Conservation (phyloP, 2,888 invertebrate species). For the Calameuta filiformis region DNA sequence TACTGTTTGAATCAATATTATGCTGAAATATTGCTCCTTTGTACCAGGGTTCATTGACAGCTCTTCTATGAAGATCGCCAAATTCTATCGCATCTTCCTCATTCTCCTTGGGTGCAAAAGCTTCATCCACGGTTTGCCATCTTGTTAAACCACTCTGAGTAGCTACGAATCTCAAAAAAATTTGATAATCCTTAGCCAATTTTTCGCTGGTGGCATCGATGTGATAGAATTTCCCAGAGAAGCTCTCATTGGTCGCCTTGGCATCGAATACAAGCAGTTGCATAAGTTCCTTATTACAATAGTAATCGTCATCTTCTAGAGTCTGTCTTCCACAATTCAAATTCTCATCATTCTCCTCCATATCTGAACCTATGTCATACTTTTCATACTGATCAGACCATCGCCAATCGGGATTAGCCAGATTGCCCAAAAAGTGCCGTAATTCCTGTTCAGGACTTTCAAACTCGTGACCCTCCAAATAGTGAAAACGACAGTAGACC, state of each 20-base stretch:
- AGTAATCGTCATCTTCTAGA: slow-evolving; percentile 78
- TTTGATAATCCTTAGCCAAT: slow-evolving; percentile 76
- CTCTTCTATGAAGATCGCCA: slow-evolving; percentile 79
- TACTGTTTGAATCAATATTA: slow-evolving; percentile 75
- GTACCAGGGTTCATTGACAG: slow-evolving; percentile 93
- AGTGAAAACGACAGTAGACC: slow-evolving; percentile 91
- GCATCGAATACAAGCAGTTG: slow-evolving; percentile 90
- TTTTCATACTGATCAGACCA: slow-evolving; percentile 74
- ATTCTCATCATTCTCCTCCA: slow-evolving; percentile 40
- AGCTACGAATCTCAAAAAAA: slow-evolving; percentile 83
- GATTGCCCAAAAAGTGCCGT: slow-evolving; percentile 78
- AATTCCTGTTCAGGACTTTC: slow-evolving; percentile 80
- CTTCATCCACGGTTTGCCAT: slow-evolving; percentile 82
- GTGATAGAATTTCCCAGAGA: slow-evolving; percentile 48
- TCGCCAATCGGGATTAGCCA: slow-evolving; percentile 71
- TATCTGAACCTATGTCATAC: slow-evolving; percentile 31
- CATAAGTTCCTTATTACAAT: slow-evolving; percentile 86
- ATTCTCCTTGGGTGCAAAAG: slow-evolving; percentile 46
- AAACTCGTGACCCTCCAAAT: slow-evolving; percentile 81
- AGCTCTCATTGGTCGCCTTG: slow-evolving; percentile 73
- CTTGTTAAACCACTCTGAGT: slow-evolving; percentile 91
- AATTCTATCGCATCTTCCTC: slow-evolving; percentile 69
- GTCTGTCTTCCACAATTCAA: slow-evolving; percentile 74
- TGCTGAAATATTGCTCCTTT: slow-evolving; percentile 89
- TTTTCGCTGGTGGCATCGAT: slow-evolving; percentile 68